phyloP scores from a whole-genome alignment of 2,113 vertebrate genomes.

The Notiomystis cincta region DNA sequence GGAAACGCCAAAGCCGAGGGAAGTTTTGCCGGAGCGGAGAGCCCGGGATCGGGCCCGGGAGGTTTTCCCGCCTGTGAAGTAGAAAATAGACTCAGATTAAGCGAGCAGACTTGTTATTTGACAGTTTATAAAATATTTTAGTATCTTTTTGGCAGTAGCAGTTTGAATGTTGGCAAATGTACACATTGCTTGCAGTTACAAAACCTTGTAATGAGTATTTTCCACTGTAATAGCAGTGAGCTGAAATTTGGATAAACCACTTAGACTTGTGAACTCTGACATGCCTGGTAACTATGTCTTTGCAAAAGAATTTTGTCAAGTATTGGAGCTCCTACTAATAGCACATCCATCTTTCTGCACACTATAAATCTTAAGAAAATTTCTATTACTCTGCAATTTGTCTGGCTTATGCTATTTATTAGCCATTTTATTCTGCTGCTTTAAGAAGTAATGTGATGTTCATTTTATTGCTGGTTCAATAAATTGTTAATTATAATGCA shows the following conservation, averaged over 20 bases:
- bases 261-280: constrained; percentile 84
- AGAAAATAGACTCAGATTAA: constrained; percentile 77
- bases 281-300: constrained; percentile 80
- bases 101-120: constrained; percentile 80
- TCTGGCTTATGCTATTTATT: constrained; percentile 89
- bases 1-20: background rate
- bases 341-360: constrained; percentile 86
- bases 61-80: constrained; percentile 64
- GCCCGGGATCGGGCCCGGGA: constrained; percentile 24
- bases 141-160: constrained; percentile 81
- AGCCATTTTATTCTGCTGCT: constrained; percentile 88
- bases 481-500: constrained; percentile 92
- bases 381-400: constrained; percentile 90
- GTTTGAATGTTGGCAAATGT: constrained; percentile 78
- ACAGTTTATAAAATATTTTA: constrained; percentile 84
- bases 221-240: constrained; percentile 76
- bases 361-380: constrained; percentile 88
- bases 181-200: constrained; percentile 71
- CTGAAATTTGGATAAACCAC: constrained; percentile 82
- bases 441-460: constrained; percentile 89
- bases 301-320: constrained; percentile 82
- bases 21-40: background rate
- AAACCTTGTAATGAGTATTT: constrained; percentile 78
- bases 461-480: constrained; percentile 91
- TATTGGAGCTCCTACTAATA: constrained; percentile 82